Evolutionary conservation across 2,113 vertebrate species (phyloP), one percentile per base, ranked within the genome.

Genomic region (Entomyzon cyanotis): DNA sequence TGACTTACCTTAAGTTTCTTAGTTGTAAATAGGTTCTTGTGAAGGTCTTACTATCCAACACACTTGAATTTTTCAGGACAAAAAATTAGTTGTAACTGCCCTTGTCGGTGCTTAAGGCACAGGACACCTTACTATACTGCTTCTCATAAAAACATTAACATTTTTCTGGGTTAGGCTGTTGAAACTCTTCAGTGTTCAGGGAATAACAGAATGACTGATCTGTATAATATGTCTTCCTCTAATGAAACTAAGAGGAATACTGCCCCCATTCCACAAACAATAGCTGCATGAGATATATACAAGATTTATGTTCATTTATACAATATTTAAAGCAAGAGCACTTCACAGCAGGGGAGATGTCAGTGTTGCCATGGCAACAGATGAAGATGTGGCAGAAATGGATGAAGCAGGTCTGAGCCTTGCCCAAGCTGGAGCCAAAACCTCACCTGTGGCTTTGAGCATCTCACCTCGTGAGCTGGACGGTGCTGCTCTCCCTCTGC

Each of bases 241-340:
- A 56, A 80, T 53, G 73, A 84, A 89, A 78, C 58, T 10, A 24
- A 41, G 53, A 33, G 47, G 44, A 87, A 44, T 33, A 19, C 17
- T 65, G 44, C 55, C 55, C 52, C 44, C 28, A 13, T 85, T 96
- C 85, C 93, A 90, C 68, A 67, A 93, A 87, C 90, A 95, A 70
- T 90, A 71, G 33, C 89, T 83, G 68, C 39, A 70, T 69, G 75
- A 50, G 69, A 53, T 62, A 27, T n/a, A 82, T 86, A 35, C 97
- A 96, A 96, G 80, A 96, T 95, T 97, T 94, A 95, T 95, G 89
- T 87, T 94, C 95, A 73, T 91, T 96, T 96, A 94, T 96, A 64
- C 93, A 96, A 94, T 88, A 92, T 97, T 97, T 95, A 94, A 91
- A 91, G 84, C 65, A 41, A 75, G 69, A 89, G 67, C 59, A 30